Evolutionary conservation across 35 echinoderm and acorn worm species (phyloP).

Genomic region (Eucidaris tribuloides): DNA sequence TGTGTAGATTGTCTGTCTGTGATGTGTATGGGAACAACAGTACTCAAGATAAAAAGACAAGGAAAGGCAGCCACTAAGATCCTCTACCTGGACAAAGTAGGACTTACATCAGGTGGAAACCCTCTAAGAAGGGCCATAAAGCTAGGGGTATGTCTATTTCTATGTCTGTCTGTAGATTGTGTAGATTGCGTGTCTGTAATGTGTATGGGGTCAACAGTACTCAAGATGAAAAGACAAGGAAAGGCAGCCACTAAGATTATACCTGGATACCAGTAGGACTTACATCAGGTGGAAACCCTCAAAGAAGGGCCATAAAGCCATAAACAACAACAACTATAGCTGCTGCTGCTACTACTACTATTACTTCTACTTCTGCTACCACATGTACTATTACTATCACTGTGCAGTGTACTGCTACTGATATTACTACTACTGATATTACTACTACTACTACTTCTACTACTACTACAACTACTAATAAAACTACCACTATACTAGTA

Average conservation of each 20-base stretch:
- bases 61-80: slow-evolving; percentile 63
- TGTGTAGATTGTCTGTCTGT: slow-evolving; percentile 65
- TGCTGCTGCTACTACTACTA: no score
- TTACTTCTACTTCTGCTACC: no score
- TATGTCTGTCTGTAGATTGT: no score
- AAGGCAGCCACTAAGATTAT: slow-evolving; percentile 68
- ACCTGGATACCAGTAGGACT: slow-evolving; percentile 65
- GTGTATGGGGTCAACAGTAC: slow-evolving; percentile 72
- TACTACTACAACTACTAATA: no score
- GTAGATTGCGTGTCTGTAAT: slow-evolving; percentile 70
- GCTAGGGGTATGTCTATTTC: slow-evolving; percentile 89
- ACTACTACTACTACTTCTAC: no score
- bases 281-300: slow-evolving; percentile 92
- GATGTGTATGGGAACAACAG: slow-evolving; percentile 76
- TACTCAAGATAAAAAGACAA: slow-evolving; percentile 86
- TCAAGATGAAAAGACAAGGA: slow-evolving; percentile 86
- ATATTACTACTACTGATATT: no score
- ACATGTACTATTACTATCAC: no score
- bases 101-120: slow-evolving; percentile 85
- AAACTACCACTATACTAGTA: no score
- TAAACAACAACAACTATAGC: no score
- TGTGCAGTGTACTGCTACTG: no score
- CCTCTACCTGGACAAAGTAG: slow-evolving; percentile 72
- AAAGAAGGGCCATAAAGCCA: slow-evolving; percentile 94
- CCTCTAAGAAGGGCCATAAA: slow-evolving; percentile 93